These are phyloP conservation scores for Cataglyphis altisquamis DNA, from an alignment of 2,888 invertebrate species.

Conservation along the genomic window DNA sequence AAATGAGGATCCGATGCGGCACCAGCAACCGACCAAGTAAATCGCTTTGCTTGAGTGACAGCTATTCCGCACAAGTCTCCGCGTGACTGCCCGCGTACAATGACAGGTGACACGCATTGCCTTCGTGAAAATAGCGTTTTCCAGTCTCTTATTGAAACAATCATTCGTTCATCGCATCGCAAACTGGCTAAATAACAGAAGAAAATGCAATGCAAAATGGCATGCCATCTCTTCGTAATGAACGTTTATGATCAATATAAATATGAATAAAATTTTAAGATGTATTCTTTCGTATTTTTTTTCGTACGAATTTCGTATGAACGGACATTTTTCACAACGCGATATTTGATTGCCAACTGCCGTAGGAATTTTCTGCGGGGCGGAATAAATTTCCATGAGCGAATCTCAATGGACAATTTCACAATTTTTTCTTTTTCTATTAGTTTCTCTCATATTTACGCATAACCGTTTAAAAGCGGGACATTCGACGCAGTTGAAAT, in stretches of 20 bases:
- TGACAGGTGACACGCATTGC: conserved; percentile 72
- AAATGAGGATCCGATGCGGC: conserved; percentile 52
- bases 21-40: conserved; percentile 49
- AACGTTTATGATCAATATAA: conserved; percentile 22
- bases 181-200: conserved; percentile 51
- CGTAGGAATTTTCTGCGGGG: conserved; percentile 10
- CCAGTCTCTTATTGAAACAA: conserved; percentile 53
- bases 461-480: conserved; percentile 39
- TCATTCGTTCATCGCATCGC: conserved; percentile 53
- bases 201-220: not conserved
- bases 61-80: conserved; percentile 53
- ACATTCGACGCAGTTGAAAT: conserved; percentile 3
- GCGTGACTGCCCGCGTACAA: conserved; percentile 66
- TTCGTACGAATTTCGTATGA: conserved; percentile 15
- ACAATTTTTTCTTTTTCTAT: conserved; percentile 40
- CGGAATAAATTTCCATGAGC: conserved; percentile 40
- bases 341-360: conserved; percentile 38
- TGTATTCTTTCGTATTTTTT: not conserved
- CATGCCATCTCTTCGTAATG: not conserved
- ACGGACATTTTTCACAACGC: conserved; percentile 15
- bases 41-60: conserved; percentile 60
- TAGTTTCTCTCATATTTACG: conserved; percentile 42
- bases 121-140: conserved; percentile 43
- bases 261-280: conserved; percentile 8
- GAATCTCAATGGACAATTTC: conserved; percentile 36